phyloP scores from a whole-genome alignment of 2,888 invertebrate species.

The Hololepta plana region DNA sequence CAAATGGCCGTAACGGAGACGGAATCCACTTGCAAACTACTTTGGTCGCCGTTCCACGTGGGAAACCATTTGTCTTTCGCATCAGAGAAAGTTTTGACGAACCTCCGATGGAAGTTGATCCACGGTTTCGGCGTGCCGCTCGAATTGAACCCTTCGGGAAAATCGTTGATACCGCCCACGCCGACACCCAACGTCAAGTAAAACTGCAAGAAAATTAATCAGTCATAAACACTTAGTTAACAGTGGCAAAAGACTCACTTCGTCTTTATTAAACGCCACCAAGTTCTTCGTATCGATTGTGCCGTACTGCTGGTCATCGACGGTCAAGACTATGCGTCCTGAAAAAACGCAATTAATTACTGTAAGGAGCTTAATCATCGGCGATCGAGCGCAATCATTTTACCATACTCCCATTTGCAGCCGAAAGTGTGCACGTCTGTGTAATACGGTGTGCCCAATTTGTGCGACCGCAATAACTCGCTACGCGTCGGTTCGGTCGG shows the following conservation, averaged over 20 bases:
- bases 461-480: conserved; percentile 16
- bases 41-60: conserved; percentile 32
- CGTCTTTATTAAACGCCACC: too few species aligned
- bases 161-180: conserved; percentile 49
- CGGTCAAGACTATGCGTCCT: too few species aligned
- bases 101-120: conserved; percentile 37
- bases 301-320: too few species aligned
- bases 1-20: conserved; percentile 29
- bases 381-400: too few species aligned
- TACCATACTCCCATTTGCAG: conserved; percentile 46
- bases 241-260: too few species aligned
- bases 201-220: conserved; percentile 33
- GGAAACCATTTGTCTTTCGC: conserved; percentile 35
- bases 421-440: conserved; percentile 44
- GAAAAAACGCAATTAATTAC: neutral
- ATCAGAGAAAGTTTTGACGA: conserved; percentile 41
- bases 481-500: conserved; percentile 22
- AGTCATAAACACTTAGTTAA: too few species aligned
- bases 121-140: conserved; percentile 40
- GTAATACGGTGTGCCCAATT: conserved; percentile 7
- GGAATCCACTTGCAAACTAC: conserved; percentile 30
- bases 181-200: conserved; percentile 48
- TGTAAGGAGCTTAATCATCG: too few species aligned
- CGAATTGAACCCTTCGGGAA: conserved; percentile 35
- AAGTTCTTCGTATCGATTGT: too few species aligned